Conservation (phyloP, 2,888 invertebrate species). For the Candidula unifasciata region DNA sequence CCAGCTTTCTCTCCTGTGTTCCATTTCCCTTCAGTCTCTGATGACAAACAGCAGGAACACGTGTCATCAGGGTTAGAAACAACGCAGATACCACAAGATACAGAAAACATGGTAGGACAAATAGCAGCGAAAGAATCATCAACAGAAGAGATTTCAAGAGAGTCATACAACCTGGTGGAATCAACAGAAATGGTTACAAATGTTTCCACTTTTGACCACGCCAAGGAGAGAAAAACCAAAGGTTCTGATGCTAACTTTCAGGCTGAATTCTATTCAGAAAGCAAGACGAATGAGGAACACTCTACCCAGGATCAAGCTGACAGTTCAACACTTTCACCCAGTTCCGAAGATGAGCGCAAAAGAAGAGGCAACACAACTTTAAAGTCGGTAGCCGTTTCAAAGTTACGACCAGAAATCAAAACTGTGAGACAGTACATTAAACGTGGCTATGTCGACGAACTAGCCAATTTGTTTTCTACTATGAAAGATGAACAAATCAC, state of each 20-base stretch:
- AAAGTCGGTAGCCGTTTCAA: conserved; percentile 52
- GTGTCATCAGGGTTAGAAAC: too few species aligned
- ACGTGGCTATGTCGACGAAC: conserved; percentile 61
- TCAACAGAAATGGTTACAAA: background rate
- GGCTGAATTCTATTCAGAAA: background rate
- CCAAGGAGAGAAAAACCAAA: background rate
- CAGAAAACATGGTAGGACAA: too few species aligned
- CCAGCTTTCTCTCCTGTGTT: conserved; percentile 6
- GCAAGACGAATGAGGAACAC: background rate
- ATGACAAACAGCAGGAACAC: background rate
- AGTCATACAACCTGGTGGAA: background rate
- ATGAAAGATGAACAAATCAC: conserved; percentile 43
- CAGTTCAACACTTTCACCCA: background rate
- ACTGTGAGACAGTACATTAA: conserved; percentile 60
- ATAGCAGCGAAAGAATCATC: background rate
- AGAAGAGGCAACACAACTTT: background rate
- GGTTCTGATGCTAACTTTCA: background rate
- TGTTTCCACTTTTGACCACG: background rate
- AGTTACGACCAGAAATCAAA: conserved; percentile 56
- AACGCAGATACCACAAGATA: too few species aligned
- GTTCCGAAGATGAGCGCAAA: conserved; percentile 4
- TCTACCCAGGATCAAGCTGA: background rate
- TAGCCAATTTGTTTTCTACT: conserved; percentile 56
- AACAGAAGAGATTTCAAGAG: background rate
- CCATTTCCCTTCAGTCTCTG: conserved; percentile 15